A percentile compares a stretch with the other conserved stretches of the same genome.
Evolutionary conservation across 2,888 invertebrate genomes (phyloP).

Genomic region (Iphiclides podalirius): DNA sequence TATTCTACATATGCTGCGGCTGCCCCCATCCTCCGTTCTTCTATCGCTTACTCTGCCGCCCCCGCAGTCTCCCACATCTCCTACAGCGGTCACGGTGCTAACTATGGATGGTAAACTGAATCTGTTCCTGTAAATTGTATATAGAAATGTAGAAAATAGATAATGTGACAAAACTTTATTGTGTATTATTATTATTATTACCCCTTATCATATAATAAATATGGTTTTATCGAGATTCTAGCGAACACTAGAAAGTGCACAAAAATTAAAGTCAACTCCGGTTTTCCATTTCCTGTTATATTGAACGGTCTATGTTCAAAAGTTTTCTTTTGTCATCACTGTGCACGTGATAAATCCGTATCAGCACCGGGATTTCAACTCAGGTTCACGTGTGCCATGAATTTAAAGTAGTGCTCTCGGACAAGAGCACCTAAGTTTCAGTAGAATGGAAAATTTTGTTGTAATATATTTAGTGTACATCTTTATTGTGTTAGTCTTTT

Average conservation of each 20-base stretch:
- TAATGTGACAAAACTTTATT: too few species aligned
- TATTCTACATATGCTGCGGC: conserved; percentile 46
- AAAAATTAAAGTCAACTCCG: too few species aligned
- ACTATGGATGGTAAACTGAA: conserved; percentile 82
- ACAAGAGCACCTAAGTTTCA: not conserved
- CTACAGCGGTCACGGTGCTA: conserved; percentile 82
- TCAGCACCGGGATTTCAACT: not conserved
- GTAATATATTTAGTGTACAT: too few species aligned
- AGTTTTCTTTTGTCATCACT: too few species aligned
- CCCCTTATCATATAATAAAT: too few species aligned
- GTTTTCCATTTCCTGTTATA: too few species aligned
- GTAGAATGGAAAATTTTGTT: not conserved
- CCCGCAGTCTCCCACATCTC: conserved; percentile 82
- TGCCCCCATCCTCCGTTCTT: conserved; percentile 58
- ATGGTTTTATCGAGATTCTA: too few species aligned
- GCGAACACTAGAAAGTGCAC: too few species aligned
- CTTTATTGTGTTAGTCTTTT: too few species aligned
- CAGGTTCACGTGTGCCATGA: not conserved
- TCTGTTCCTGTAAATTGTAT: conserved; percentile 44
- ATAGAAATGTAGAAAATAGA: too few species aligned
- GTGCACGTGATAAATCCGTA: not conserved
- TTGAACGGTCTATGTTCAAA: too few species aligned
- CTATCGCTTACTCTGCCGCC: conserved; percentile 79
- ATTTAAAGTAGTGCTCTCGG: not conserved
- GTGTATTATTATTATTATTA: too few species aligned